Base-by-base conservation (phyloP, 2,797 vertebrate genomes). In the Megalops cyprinoides region DNA sequence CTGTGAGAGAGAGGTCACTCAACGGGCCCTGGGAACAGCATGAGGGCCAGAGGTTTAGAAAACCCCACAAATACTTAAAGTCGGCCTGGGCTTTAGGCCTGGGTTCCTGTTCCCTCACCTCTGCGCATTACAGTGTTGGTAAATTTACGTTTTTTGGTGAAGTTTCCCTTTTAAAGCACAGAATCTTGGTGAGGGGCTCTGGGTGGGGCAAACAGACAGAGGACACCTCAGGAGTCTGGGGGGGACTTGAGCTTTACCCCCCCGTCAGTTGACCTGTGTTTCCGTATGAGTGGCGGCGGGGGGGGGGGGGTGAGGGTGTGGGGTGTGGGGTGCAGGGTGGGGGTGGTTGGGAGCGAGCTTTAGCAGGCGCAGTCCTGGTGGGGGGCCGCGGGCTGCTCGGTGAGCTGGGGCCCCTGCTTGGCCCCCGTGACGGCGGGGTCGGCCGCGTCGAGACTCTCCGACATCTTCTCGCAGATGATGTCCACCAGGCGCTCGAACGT, bases 401-500 rank as follows among this genome's bases (percentile, higher is more conserved):
- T 97, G 87, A 98, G 96, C 91, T 98, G 97, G 4, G 97, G 97
- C 28, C 97, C 97, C 91, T 97, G 97, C 92, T 98, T 99, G 93
- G 95, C 95, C 8, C 97, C 97, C 0, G 97, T 98, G 82, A 98
- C 92, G 0, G 97, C 96, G 0, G 97, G 96, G 88, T 97, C 97
- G 0, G 95, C 97, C 0, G 96, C 94, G 37, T 98, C 97, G 91
- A 99, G 87, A 3, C 97, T 98, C 92, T 98, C 97, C 0, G 97
- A 98, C 97, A 99, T 99, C 95, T 98, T 99, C 93, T 99, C 97
- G 0, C 97, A 99, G 92, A 99, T 99, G 91, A 98, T 97, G 82
- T 98, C 97, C 46, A 99, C 97, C 90, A 99, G 94, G 5, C 97
- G 93, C 93, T 99, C 97, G 1, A 99, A 99, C 82, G 97, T 99